Evolutionary conservation across 2,888 invertebrate species (phyloP), one percentile per base, ranked within the genome.

Genomic region (Stenotaenia linearis): DNA sequence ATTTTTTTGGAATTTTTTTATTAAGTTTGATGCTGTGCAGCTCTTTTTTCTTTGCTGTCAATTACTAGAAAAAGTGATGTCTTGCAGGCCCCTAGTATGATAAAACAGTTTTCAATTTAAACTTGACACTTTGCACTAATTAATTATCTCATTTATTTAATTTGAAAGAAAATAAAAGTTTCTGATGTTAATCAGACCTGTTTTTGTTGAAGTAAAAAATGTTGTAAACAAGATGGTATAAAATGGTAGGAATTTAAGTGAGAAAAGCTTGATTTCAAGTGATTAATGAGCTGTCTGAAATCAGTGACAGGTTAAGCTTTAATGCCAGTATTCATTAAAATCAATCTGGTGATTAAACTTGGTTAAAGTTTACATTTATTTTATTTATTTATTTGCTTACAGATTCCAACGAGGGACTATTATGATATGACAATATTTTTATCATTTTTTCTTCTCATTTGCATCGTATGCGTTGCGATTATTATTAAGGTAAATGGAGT

Each of bases 371-470:
- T 1, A 23, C 21, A 74, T 32, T 30, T 74, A 23, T 74, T 69
- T 69, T 28, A 23, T 56, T 56, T 56, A 21, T 50, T 9, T 25
- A 25, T 78, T 78, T 18, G 7, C 2, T 78, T 32, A 2, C 30
- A 78, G 78, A 69, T 69, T 25, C 23, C 32, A 61, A 61, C 18
- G 18, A 10, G 79, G 25, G 80, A 80, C 61, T 80, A 80, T 56
- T 80, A 81, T 35, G 80, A 80, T 77, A 80, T 80, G 80, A 80
- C 77, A 21, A 80, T 80, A 7, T 80, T 80, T 78, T 77, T 80
- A 40, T 74, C 79, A 4, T 80, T 80, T 61, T 80, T 80, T 61
- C 78, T 80, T 35, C 78, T 80, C 25, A 75, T 80, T 30, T 80
- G 80, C 56, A 21, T 80, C n/a, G 77, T 80, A 3, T 78, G 77